Base-by-base conservation (phyloP, 2,888 invertebrate genomes). In the Incurvaria masculella region DNA sequence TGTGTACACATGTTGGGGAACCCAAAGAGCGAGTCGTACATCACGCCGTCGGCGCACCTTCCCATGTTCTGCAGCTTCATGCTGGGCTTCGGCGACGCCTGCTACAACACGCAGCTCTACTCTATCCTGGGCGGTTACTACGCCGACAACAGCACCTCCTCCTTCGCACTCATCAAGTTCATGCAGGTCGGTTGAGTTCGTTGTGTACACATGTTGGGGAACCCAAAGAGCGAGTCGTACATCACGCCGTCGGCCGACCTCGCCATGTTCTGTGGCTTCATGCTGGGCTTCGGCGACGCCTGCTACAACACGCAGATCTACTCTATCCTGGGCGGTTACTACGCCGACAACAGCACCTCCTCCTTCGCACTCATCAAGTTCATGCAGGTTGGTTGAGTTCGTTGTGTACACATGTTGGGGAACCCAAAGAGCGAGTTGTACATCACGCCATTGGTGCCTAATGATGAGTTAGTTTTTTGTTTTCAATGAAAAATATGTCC, bases 311-410 rank as follows among this genome's bases (percentile, higher is more conserved):
- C 98, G 0, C 94, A 97, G 73, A 87, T 97, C 40, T 97, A 94
- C 64, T 92, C 97, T 0, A 86, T 97, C 53, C 73, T 99, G 27
- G 97, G 97, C 2, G 86, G 89, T 10, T 84, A 94, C 45, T 98
- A 91, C 63, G 82, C 91, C 0, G 88, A 91, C 48, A 89, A 95
- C 57, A 95, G 95, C 58, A 93, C 97, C 0, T 89, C 97, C 11
- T 98, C 98, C 0, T 99, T 99, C 72, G 97, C 98, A 1, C 80
- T 99, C 2, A 99, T 97, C 74, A 99, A 98, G 78, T 98, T 98
- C 66, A 89, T 89, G 50, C 96, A 94, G 85, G 87, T 87, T 50
- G 59, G 64, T 56, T 47, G n/a, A n/a, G n/a, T n/a, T n/a, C n/a
- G n/a, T n/a, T n/a, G n/a, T n/a, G n/a, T n/a, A n/a, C n/a, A n/a